Evolutionary conservation across 1,140 invertebrate genomes (phyloP).

Genomic region (Dermatophagoides farinae): DNA sequence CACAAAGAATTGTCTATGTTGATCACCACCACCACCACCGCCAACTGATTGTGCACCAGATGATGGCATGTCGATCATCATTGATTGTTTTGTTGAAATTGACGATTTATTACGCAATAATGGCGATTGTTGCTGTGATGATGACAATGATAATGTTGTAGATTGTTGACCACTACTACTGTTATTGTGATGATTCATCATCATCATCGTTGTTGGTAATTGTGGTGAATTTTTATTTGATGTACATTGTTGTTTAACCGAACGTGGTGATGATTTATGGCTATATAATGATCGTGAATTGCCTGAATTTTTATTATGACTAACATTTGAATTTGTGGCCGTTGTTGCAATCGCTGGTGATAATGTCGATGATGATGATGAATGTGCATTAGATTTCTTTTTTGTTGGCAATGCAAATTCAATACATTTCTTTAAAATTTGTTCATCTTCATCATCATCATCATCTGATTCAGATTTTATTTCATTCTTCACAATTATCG

Average conservation of each 20-base stretch:
- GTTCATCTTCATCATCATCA: not conserved
- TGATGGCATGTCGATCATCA: not conserved
- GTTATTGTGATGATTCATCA: not conserved
- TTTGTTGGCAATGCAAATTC: not conserved
- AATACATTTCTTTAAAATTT: not conserved
- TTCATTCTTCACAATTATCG: not conserved
- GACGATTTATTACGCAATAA: not conserved
- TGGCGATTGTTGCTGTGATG: not conserved
- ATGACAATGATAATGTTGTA: not conserved
- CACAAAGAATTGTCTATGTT: not conserved
- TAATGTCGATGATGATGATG: not conserved
- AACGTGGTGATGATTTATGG: too few relatives aligned
- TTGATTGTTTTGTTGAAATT: too few relatives aligned
- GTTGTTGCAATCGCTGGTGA: too few relatives aligned
- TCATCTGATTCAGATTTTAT: not conserved
- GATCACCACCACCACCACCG: not conserved
- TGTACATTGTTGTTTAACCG: too few relatives aligned
- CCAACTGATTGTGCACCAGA: not conserved
- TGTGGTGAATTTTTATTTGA: too few relatives aligned
- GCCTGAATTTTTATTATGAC: too few relatives aligned
- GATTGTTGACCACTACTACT: not conserved
- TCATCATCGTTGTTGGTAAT: too few relatives aligned
- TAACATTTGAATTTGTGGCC: too few relatives aligned
- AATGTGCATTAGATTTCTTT: not conserved
- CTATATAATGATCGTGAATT: too few relatives aligned